Evolutionary conservation across 1,140 invertebrate genomes (phyloP).

Genomic region (Luehdorfia chinensis): DNA sequence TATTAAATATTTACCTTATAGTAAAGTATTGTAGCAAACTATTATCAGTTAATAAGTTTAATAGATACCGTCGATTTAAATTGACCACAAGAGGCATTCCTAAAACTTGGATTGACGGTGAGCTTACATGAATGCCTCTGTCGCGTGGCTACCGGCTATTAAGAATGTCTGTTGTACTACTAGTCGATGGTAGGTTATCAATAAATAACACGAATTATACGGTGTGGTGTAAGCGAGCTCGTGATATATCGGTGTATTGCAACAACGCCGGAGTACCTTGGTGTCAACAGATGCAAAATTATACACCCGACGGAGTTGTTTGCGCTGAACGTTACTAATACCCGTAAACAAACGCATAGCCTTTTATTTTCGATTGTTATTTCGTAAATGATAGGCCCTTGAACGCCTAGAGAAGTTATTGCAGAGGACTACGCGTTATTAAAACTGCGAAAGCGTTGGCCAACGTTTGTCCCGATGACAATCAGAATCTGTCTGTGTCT

Average conservation of each 20-base stretch:
- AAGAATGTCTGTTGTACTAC: conserved; percentile 51
- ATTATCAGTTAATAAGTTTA: no score
- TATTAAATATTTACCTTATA: no score
- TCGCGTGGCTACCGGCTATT: conserved; percentile 68
- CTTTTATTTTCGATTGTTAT: conserved; percentile 69
- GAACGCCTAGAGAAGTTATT: conserved; percentile 53
- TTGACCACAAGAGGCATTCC: neutral
- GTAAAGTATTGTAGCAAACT: no score
- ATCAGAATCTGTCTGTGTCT: conserved; percentile 61
- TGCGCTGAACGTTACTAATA: conserved; percentile 53
- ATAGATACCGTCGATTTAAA: no score
- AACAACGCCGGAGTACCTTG: conserved; percentile 35
- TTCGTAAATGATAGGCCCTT: conserved; percentile 66
- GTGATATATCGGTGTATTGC: conserved; percentile 71
- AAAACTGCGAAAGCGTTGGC: conserved; percentile 37
- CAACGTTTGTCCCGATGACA: conserved; percentile 58
- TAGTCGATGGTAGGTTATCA: conserved; percentile 45
- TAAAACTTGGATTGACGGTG: neutral
- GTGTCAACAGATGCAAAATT: conserved; percentile 69
- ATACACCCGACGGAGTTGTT: conserved; percentile 56
- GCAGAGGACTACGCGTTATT: conserved; percentile 45
- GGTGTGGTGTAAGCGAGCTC: conserved; percentile 48
- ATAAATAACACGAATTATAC: conserved; percentile 75
- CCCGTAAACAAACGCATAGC: conserved; percentile 33
- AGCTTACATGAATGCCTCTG: conserved; percentile 40